Evolutionary conservation across 1,140 invertebrate species (phyloP).

Genomic region (Brachionus rotundiformis): DNA sequence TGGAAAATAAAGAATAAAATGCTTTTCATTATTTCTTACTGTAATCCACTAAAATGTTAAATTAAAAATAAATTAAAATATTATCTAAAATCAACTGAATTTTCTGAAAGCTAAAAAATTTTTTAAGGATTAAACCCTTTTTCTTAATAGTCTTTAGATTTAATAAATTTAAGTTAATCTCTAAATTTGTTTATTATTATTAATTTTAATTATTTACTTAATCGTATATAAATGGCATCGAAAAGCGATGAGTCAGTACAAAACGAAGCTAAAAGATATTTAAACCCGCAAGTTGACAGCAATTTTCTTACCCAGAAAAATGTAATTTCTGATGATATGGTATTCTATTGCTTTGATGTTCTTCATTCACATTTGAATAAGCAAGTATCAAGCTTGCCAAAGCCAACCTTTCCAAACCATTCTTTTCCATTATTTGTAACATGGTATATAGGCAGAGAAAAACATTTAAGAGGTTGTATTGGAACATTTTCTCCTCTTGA

Average conservation of each 20-base stretch:
- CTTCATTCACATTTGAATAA: conserved; percentile 39
- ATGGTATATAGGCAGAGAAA: conserved; percentile 94
- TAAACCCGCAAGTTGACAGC: conserved; percentile 6
- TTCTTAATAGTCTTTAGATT: not conserved
- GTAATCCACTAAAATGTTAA: too few relatives aligned
- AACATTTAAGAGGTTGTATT: conserved; percentile 66
- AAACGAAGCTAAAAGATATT: not conserved
- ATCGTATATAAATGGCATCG: not conserved
- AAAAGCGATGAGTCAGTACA: not conserved
- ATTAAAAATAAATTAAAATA: not conserved
- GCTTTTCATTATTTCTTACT: too few relatives aligned
- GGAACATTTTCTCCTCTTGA: conserved; percentile 75
- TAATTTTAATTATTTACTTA: not conserved
- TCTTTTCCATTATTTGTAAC: conserved; percentile 87
- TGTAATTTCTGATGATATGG: conserved; percentile 48
- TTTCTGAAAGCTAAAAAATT: too few relatives aligned
- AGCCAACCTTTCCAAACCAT: conserved; percentile 4
- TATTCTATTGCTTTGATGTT: conserved; percentile 52
- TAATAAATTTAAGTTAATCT: not conserved
- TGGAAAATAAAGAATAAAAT: too few relatives aligned
- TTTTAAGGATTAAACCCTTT: not conserved
- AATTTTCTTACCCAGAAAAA: not conserved
- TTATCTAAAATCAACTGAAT: not conserved
- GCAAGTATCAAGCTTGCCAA: not conserved
- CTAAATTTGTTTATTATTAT: not conserved